phyloP scores from a whole-genome alignment of 1,140 invertebrate species.

The Armadillidium nasatum region DNA sequence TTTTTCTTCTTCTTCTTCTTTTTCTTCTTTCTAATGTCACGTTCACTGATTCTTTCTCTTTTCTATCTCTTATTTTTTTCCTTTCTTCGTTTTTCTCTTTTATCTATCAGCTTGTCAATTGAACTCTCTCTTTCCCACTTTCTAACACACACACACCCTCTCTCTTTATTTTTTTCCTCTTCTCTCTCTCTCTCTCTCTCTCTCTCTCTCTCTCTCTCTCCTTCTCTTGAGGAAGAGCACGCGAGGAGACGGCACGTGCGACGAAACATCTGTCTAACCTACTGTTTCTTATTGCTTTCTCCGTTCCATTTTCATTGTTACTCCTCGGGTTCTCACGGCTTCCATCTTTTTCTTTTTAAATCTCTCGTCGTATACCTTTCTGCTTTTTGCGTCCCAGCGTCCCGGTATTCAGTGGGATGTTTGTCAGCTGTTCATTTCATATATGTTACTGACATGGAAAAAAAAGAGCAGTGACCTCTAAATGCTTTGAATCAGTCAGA shows the following conservation, averaged over 20 bases:
- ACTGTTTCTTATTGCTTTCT: neutral
- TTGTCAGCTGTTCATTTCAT: constrained; percentile 1
- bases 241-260: neutral
- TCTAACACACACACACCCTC: too few species aligned
- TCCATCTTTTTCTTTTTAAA: neutral
- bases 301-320: neutral
- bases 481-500: neutral
- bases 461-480: neutral
- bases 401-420: neutral
- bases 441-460: neutral
- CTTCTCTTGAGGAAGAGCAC: neutral
- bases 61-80: too few species aligned
- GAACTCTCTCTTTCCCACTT: too few species aligned
- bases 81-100: too few species aligned
- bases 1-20: too few species aligned
- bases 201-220: too few species aligned
- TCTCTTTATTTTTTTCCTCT: too few species aligned
- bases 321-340: neutral
- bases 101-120: too few species aligned
- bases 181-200: too few species aligned
- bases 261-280: constrained; percentile 3
- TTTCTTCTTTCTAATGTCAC: too few species aligned
- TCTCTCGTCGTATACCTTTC: neutral
- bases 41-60: too few species aligned
- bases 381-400: neutral